Evolutionary conservation across 2,113 vertebrate species (phyloP), one percentile per base, ranked within the genome.

Genomic region (Cynoglossus semilaevis): DNA sequence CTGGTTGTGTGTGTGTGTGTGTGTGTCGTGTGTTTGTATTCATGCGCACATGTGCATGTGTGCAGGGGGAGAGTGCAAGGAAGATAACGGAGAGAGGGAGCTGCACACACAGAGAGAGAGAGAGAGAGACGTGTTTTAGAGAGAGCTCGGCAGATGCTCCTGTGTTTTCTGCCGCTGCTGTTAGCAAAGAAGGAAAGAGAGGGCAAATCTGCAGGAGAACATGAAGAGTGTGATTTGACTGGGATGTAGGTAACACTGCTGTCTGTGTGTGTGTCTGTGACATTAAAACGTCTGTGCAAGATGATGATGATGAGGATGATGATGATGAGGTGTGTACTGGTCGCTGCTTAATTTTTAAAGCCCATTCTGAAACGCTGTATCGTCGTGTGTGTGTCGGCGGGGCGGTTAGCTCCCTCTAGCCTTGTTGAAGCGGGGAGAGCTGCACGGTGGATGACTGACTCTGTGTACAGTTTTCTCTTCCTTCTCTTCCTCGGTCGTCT

Each of bases 191-290:
- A 62, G 52, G 52, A 64, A 52, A 53, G 79, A 70, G 54, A 58
- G 77, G 62, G 77, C 63, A 73, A 86, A 81, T 81, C 72, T 53
- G 64, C 15, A 59, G 63, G 69, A 35, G 47, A 67, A 36, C 54
- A 62, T 9, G 45, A 67, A 47, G 67, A 58, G 62, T 58, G 54
- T 43, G 70, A 59, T 59, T 47, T 65, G 65, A 70, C 71, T 58
- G 57, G 43, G 1, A 17, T 69, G 57, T 80, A 73, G 72, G 84
- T 86, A 85, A 75, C 13, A 1, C 52, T 37, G 45, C 37, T 56
- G 22, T 43, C 15, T 72, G 35, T 64, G 29, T 61, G 17, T 57
- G 45, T 49, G 19, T 57, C 38, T 46, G 43, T 47, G 40, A 15
- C 51, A 38, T 38, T 38, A 9, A 38, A 38, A 38, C 9, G 12